These are phyloP conservation scores for Calliopum simillimum DNA, from an alignment of 2,888 invertebrate genomes.

Conservation along the genomic window DNA sequence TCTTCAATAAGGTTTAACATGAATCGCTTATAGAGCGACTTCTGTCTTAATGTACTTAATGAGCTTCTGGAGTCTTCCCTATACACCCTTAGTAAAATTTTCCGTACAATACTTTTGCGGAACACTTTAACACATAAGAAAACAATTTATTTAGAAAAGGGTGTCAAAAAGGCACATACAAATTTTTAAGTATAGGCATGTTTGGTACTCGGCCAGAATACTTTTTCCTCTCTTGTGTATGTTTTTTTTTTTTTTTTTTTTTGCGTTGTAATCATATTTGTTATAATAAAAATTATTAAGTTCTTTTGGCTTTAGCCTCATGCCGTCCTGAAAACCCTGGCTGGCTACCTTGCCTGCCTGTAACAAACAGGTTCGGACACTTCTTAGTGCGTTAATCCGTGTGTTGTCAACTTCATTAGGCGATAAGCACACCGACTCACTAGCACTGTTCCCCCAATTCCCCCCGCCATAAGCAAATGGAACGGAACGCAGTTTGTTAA, in stretches of 20 bases:
- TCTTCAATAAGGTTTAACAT: no score
- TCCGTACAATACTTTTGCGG: no score
- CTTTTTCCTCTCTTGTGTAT: no score
- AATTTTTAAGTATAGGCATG: no score
- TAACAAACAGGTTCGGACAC: slow-evolving; percentile 31
- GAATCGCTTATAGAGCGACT: no score
- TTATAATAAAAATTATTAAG: slow-evolving; percentile 35
- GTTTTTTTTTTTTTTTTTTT: slow-evolving; percentile 9
- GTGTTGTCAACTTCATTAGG: slow-evolving; percentile 69
- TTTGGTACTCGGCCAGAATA: no score
- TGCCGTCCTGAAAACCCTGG: background rate
- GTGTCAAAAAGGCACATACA: no score
- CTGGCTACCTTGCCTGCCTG: slow-evolving; percentile 43
- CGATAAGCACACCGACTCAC: slow-evolving; percentile 67
- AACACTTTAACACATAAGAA: no score
- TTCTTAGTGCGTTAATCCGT: slow-evolving; percentile 65
- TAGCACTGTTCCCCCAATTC: background rate
- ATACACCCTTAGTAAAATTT: no score
- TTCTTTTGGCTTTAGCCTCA: slow-evolving; percentile 20
- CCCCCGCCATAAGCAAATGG: background rate
- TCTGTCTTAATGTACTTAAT: no score
- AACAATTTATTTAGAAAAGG: no score
- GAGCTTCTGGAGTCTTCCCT: no score
- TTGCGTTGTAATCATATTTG: slow-evolving; percentile 40
- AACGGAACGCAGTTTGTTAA: background rate